These are phyloP conservation scores for Malthinus flaveolus DNA, from an alignment of 2,888 invertebrate species.

Conservation along the genomic window DNA sequence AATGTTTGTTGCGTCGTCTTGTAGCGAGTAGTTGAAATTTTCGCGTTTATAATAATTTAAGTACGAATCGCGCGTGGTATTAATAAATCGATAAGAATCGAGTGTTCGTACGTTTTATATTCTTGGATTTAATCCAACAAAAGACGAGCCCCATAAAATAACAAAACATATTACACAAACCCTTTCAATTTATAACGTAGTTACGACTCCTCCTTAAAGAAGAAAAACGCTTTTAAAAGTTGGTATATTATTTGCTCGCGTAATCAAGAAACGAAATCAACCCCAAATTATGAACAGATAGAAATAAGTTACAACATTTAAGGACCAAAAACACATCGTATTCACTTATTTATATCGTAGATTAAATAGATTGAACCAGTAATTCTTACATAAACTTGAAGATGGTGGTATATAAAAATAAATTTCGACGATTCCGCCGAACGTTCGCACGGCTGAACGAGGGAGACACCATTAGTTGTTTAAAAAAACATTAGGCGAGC, in stretches of 20 bases:
- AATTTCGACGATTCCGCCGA: background rate
- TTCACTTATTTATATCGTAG: conserved; percentile 14
- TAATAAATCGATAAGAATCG: background rate
- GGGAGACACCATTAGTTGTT: background rate
- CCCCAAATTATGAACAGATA: too few species aligned
- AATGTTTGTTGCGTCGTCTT: too few species aligned
- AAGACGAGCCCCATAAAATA: conserved; percentile 20
- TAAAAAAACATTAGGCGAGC: background rate
- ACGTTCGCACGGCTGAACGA: background rate
- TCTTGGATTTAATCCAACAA: conserved; percentile 18
- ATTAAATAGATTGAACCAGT: background rate
- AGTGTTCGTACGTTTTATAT: conserved; percentile 10
- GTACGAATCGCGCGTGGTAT: too few species aligned
- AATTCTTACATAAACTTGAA: background rate
- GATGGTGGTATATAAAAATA: background rate
- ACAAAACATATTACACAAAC: conserved; percentile 23
- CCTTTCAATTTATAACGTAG: conserved; percentile 24
- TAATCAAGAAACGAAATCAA: too few species aligned
- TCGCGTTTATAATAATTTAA: too few species aligned
- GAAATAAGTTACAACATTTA: background rate
- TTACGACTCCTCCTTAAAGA: conserved; percentile 24
- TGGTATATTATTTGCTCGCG: conserved; percentile 14
- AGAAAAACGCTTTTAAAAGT: conserved; percentile 12
- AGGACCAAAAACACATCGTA: conserved; percentile 8
- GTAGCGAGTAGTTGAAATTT: too few species aligned